Base-by-base conservation (phyloP, 2,113 vertebrate genomes). In the Calidris pygmaea region DNA sequence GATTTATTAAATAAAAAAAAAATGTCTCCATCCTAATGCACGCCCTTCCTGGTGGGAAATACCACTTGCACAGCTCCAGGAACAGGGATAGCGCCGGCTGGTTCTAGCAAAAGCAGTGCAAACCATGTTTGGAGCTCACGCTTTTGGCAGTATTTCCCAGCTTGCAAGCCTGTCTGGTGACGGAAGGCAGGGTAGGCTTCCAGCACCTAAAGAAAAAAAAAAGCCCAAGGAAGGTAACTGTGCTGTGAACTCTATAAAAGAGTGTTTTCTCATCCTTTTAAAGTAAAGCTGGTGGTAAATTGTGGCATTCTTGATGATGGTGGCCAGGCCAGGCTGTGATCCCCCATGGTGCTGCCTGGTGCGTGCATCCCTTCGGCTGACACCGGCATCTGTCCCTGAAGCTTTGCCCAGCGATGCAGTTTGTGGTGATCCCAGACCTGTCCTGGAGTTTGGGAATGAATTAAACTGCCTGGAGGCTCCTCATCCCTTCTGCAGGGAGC, bases 401-500 rank as follows among this genome's bases (percentile, higher is more conserved):
- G 78, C 21, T 41, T n/a, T 9, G 6, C 67, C 29, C 34, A 6
- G 34, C 5, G 75, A 35, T 39, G 23, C 2, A 9, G 7, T 34
- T 35, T 27, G 60, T 6, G 19, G 27, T 6, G 3, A 34, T 68
- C 29, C 85, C 75, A 32, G 37, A 22, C 6, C n/a, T 37, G 35
- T 30, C 56, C 17, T 5, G 3, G 20, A 7, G 5, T 7, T 43
- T 59, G n/a, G 35, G 34, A 77, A 43, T 0, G 7, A 41, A 37
- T 43, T 5, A 3, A 65, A 26, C 16, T 4, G 4, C 62, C 59
- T 1, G 1, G 29, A 53, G 30, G 48, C 43, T 47, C 43, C 63
- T n/a, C 11, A 8, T 2, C 5, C 18, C 26, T 83, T 74, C 82
- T 0, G 1, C 9, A 0, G 0, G 11, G 47, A 75, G 62, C 39